phyloP scores from a whole-genome alignment of 2,888 invertebrate genomes.

The Leptinotarsa peninsularis region DNA sequence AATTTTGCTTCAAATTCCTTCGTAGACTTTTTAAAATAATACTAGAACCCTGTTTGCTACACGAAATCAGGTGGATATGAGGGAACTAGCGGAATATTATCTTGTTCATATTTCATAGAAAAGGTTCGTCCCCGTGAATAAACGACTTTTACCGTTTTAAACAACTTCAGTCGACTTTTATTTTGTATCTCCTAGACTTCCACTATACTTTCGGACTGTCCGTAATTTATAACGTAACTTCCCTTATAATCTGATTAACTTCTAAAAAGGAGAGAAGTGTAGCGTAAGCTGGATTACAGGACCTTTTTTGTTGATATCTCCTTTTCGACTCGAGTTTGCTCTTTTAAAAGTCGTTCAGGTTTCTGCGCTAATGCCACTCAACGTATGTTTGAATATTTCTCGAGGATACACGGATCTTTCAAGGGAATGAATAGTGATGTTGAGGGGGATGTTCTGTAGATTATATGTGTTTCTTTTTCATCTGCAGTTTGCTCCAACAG shows the following conservation, averaged over 20 bases:
- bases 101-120: neutral
- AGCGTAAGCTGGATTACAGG: constrained; percentile 32
- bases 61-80: no score
- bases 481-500: neutral
- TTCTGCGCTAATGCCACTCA: constrained; percentile 11
- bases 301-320: constrained; percentile 12
- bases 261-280: constrained; percentile 25
- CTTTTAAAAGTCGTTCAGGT: constrained; percentile 13
- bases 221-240: constrained; percentile 31
- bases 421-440: constrained; percentile 6
- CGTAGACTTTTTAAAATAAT: no score
- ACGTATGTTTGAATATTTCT: constrained; percentile 19
- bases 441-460: neutral
- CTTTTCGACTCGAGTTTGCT: constrained; percentile 1
- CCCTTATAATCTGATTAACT: constrained; percentile 33
- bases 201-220: constrained; percentile 18
- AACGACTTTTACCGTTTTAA: neutral
- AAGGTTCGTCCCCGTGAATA: neutral
- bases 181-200: neutral
- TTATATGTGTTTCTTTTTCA: neutral
- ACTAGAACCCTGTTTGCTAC: no score
- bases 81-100: no score
- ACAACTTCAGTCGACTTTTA: neutral
- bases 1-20: no score
- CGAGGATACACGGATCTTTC: constrained; percentile 13